Evolutionary conservation across 2,113 vertebrate genomes (phyloP).

Genomic region (Proterorhinus semilunaris): DNA sequence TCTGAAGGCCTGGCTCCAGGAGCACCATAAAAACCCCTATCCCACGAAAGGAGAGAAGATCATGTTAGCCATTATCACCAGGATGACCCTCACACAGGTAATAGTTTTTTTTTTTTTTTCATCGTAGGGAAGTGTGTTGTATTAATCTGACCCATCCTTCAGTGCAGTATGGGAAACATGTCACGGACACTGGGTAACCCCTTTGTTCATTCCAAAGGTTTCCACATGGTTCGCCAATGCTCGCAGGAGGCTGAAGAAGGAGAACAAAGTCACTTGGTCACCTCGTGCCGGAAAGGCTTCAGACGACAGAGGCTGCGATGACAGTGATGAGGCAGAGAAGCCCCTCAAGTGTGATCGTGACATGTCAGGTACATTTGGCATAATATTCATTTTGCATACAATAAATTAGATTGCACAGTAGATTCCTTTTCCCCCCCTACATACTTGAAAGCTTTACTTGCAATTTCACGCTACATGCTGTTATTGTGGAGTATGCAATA

Average conservation of each 20-base stretch:
- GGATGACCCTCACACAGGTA: slow-evolving; percentile 88
- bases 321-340: slow-evolving; percentile 83
- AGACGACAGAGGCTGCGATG: slow-evolving; percentile 84
- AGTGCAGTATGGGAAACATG: no score
- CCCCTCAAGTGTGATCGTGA: slow-evolving; percentile 75
- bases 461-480: no score
- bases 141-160: no score
- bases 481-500: no score
- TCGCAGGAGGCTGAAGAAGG: slow-evolving; percentile 89
- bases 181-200: background rate
- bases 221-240: slow-evolving; percentile 94
- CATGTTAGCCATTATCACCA: slow-evolving; percentile 88
- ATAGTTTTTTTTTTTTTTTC: no score
- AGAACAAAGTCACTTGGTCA: slow-evolving; percentile 92
- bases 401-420: no score
- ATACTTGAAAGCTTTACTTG: no score
- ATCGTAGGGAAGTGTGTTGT: no score
- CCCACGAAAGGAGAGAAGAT: slow-evolving; percentile 89
- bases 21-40: slow-evolving; percentile 87
- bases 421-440: no score
- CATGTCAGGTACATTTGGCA: slow-evolving; percentile 73
- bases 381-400: background rate
- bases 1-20: slow-evolving; percentile 90
- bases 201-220: slow-evolving; percentile 58
- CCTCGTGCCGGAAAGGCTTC: slow-evolving; percentile 86